Conservation (phyloP, 2,888 invertebrate genomes). For the Scaptomyza flava region DNA sequence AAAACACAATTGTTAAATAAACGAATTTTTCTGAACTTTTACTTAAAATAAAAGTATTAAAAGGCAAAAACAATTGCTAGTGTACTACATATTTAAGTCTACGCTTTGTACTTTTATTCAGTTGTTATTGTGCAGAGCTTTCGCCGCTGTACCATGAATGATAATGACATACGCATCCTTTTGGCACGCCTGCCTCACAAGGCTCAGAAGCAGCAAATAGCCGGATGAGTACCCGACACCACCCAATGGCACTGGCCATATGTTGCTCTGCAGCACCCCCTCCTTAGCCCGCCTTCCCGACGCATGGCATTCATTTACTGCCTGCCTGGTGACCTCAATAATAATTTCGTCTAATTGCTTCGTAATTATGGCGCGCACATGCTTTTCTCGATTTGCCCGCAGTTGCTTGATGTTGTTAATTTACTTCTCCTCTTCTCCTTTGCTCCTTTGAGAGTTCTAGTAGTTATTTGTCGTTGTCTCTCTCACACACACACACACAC, state of each 20-base stretch:
- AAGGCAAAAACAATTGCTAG: too few relatives aligned
- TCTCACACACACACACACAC: background rate
- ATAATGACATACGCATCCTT: slow-evolving; percentile 75
- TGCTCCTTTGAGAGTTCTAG: slow-evolving; percentile 42
- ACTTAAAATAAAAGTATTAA: too few relatives aligned
- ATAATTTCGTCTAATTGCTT: slow-evolving; percentile 81
- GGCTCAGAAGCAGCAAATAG: slow-evolving; percentile 23
- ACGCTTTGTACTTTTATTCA: slow-evolving; percentile 47
- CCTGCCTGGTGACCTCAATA: slow-evolving; percentile 69
- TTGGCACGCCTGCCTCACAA: slow-evolving; percentile 47
- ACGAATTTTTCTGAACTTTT: too few relatives aligned
- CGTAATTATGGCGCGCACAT: slow-evolving; percentile 81
- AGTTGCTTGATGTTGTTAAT: slow-evolving; percentile 60
- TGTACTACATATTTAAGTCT: slow-evolving; percentile 23
- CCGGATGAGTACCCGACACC: slow-evolving; percentile 23
- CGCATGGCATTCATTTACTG: background rate
- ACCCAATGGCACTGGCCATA: slow-evolving; percentile 56
- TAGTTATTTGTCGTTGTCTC: slow-evolving; percentile 14
- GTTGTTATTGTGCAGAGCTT: slow-evolving; percentile 38
- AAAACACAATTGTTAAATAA: too few relatives aligned
- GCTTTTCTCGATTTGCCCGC: slow-evolving; percentile 73
- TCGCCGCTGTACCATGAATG: slow-evolving; percentile 59
- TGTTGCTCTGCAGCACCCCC: slow-evolving; percentile 44
- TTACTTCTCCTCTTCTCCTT: slow-evolving; percentile 38
- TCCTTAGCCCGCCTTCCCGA: background rate